These are phyloP conservation scores for Thera obeliscata DNA, from an alignment of 2,888 invertebrate genomes.

Conservation along the genomic window DNA sequence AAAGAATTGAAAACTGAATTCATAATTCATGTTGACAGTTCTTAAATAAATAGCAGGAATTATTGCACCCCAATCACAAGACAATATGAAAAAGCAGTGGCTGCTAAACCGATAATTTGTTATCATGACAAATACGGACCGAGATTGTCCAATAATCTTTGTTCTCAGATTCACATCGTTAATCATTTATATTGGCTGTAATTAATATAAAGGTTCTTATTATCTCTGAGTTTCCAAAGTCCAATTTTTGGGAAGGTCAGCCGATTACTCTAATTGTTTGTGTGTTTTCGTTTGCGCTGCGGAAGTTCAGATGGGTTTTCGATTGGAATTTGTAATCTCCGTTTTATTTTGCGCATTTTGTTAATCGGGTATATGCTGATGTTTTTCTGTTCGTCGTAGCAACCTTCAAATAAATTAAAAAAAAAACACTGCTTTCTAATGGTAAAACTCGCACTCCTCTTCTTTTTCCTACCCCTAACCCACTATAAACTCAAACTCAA, in stretches of 20 bases:
- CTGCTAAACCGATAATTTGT: constrained; percentile 61
- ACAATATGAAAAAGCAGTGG: constrained; percentile 14
- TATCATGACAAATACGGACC: constrained; percentile 73
- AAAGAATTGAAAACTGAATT: no score
- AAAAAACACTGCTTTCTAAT: no score
- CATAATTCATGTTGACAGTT: not conserved
- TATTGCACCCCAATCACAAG: constrained; percentile 3
- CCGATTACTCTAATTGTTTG: constrained; percentile 29
- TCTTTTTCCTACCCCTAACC: no score
- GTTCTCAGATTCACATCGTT: constrained; percentile 77
- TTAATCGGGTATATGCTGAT: no score
- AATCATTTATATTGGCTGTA: constrained; percentile 81
- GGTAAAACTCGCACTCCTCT: no score
- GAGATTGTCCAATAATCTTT: constrained; percentile 75
- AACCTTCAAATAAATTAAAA: no score
- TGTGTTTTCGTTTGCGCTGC: constrained; percentile 14
- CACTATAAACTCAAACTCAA: no score
- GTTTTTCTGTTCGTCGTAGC: no score
- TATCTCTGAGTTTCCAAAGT: constrained; percentile 52
- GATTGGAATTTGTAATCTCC: not conserved
- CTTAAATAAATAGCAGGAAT: not conserved
- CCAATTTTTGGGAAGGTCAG: constrained; percentile 44
- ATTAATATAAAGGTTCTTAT: constrained; percentile 79
- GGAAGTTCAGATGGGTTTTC: constrained; percentile 8
- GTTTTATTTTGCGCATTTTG: not conserved